Evolutionary conservation across 2,797 vertebrate species (phyloP).

Genomic region (Prunella strophiata): DNA sequence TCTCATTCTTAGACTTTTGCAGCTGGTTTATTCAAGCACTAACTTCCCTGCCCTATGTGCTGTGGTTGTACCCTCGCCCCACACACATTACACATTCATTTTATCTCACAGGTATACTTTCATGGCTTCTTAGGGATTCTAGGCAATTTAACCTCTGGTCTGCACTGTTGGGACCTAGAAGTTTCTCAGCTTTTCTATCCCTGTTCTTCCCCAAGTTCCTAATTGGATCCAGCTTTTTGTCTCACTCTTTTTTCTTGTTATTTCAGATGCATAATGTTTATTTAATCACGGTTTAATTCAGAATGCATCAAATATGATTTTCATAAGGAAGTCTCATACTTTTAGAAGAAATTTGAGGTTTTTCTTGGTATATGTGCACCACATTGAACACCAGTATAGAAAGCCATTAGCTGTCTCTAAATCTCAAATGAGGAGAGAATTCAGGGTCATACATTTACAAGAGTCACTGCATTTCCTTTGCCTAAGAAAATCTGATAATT

Average conservation of each 20-base stretch:
- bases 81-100: neutral
- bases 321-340: neutral
- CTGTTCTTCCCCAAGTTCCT: neutral
- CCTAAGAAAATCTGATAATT: neutral
- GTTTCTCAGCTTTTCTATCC: neutral
- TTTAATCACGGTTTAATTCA: neutral
- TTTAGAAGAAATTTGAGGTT: neutral
- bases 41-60: neutral
- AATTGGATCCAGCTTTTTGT: neutral
- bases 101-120: neutral
- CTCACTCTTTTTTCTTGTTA: neutral
- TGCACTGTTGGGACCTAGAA: neutral
- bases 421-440: neutral
- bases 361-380: neutral
- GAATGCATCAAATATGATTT: neutral
- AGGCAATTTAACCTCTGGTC: neutral
- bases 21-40: neutral
- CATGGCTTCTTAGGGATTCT: neutral
- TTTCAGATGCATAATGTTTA: neutral
- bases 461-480: neutral
- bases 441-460: neutral
- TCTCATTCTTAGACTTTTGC: neutral
- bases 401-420: neutral
- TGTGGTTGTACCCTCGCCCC: accelerated
- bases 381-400: neutral